Conservation (phyloP, 2,113 vertebrate species). For the Cyprinodon variegatus region DNA sequence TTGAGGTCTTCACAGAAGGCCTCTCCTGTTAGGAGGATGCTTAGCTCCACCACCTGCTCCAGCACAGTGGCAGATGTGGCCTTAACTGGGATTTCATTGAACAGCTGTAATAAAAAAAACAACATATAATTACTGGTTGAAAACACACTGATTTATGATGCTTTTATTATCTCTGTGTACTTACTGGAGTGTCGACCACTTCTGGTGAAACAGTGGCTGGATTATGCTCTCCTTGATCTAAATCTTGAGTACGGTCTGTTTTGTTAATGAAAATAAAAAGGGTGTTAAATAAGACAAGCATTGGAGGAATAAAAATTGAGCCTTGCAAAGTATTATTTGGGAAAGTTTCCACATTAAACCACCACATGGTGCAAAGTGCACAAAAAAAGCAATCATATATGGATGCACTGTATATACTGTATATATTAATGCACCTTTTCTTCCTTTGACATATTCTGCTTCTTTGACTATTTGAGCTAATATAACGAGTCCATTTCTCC, state of each 20-base stretch:
- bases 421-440: too few relatives aligned
- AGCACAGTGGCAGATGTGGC: slow-evolving; percentile 54
- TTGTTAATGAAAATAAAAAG: slow-evolving; percentile 11
- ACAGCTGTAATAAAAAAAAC: slow-evolving; percentile 75
- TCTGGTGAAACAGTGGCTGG: slow-evolving; percentile 18
- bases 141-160: not conserved
- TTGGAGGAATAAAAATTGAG: not conserved
- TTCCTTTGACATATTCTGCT: too few relatives aligned
- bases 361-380: too few relatives aligned
- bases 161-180: slow-evolving; percentile 4
- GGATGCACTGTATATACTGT: too few relatives aligned
- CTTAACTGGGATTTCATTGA: slow-evolving; percentile 84
- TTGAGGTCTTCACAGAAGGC: slow-evolving; percentile 81
- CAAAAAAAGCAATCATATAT: too few relatives aligned
- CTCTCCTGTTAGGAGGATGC: slow-evolving; percentile 82
- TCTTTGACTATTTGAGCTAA: too few relatives aligned
- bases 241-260: too few relatives aligned
- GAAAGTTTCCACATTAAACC: not conserved
- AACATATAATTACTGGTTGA: not conserved
- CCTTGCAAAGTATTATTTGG: too few relatives aligned
- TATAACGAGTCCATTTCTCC: too few relatives aligned
- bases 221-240: slow-evolving; percentile 6
- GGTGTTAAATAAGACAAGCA: slow-evolving; percentile 13
- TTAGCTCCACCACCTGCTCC: slow-evolving; percentile 89
- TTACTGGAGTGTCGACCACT: slow-evolving; percentile 47